These are phyloP conservation scores for Halocynthia aurantium DNA, from an alignment of 23 tunicate genomes.

Conservation along the genomic window DNA sequence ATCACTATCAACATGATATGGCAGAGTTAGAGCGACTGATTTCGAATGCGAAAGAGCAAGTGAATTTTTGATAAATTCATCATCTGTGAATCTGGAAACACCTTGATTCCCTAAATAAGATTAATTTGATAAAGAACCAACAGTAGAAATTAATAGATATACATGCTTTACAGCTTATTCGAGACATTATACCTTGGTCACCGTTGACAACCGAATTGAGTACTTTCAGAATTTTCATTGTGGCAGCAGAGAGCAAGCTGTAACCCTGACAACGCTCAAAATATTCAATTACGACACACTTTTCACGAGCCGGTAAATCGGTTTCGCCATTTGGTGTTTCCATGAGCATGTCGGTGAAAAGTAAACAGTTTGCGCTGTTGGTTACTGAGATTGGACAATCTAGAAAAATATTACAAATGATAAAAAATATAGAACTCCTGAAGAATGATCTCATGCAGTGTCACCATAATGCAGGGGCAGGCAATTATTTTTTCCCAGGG, in stretches of 20 bases:
- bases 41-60: slow-evolving; percentile 46
- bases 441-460: too few species aligned
- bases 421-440: too few species aligned
- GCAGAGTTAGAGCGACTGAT: slow-evolving; percentile 40
- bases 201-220: background rate
- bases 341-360: too few species aligned
- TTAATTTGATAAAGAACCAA: too few species aligned
- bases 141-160: too few species aligned
- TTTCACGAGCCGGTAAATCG: background rate
- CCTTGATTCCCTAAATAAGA: too few species aligned
- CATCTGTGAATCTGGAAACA: background rate
- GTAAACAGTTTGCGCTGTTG: too few species aligned
- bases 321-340: background rate
- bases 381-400: too few species aligned
- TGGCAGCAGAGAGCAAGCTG: slow-evolving; percentile 13
- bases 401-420: too few species aligned
- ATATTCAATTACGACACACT: slow-evolving; percentile 1
- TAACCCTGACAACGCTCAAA: slow-evolving; percentile 2
- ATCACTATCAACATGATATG: slow-evolving; percentile 30
- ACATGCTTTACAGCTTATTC: too few species aligned
- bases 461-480: too few species aligned
- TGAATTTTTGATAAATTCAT: slow-evolving; percentile 45
- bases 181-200: slow-evolving; percentile 6
- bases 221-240: background rate
- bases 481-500: too few species aligned